phyloP scores from a whole-genome alignment of 2,888 invertebrate species.

The Kuschelorhynchus macadamiae region DNA sequence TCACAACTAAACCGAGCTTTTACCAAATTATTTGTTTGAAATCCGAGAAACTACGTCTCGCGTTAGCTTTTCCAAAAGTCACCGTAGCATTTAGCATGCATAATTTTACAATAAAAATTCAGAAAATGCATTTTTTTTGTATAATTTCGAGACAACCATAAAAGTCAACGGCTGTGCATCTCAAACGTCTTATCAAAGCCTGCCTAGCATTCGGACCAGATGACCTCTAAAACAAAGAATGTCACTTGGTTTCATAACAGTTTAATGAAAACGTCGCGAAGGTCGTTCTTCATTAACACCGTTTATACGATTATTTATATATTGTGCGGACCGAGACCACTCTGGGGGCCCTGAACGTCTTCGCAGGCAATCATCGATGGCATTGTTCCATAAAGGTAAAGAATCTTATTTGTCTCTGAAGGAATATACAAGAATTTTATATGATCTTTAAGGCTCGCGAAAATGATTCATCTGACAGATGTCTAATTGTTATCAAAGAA shows the following conservation, averaged over 20 bases:
- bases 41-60: too few species aligned
- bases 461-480: constrained; percentile 29
- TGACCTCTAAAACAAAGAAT: constrained; percentile 63
- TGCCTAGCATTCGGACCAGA: constrained; percentile 52
- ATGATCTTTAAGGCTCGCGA: constrained; percentile 18
- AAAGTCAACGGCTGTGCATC: too few species aligned
- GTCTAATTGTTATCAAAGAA: constrained; percentile 29
- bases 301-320: constrained; percentile 46
- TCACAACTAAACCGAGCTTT: too few species aligned
- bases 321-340: constrained; percentile 22
- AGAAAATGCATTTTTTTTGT: too few species aligned
- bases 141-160: too few species aligned
- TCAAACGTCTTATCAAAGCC: constrained; percentile 53
- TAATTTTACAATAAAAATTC: too few species aligned
- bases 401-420: constrained; percentile 25
- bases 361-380: constrained; percentile 25
- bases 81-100: too few species aligned
- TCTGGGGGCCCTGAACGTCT: constrained; percentile 34
- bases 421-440: constrained; percentile 16
- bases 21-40: too few species aligned
- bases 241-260: constrained; percentile 56
- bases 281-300: constrained; percentile 60
- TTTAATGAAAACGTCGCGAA: constrained; percentile 61
- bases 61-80: too few species aligned
- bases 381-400: constrained; percentile 34